These are phyloP conservation scores for Antheraea pernyi DNA, from an alignment of 1,140 invertebrate genomes.

Conservation along the genomic window DNA sequence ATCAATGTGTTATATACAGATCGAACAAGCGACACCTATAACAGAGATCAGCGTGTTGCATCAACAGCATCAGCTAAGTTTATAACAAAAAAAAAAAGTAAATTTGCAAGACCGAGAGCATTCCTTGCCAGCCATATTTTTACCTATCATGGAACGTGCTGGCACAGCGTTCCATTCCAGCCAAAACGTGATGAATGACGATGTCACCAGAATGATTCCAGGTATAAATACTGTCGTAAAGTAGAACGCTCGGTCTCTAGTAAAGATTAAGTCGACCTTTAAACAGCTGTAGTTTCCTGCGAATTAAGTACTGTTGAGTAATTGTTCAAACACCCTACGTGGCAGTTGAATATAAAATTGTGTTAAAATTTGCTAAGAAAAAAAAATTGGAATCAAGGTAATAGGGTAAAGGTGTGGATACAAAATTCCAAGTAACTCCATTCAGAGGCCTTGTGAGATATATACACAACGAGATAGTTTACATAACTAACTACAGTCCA, in stretches of 20 bases:
- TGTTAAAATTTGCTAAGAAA: slow-evolving; percentile 26
- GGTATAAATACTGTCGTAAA: slow-evolving; percentile 96
- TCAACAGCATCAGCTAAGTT: slow-evolving; percentile 62
- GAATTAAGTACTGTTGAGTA: slow-evolving; percentile 64
- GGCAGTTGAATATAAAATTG: slow-evolving; percentile 15
- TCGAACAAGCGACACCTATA: slow-evolving; percentile 48
- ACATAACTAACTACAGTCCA: slow-evolving; percentile 53
- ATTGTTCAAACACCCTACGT: slow-evolving; percentile 32
- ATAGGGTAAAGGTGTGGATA: slow-evolving; percentile 33
- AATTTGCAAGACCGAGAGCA: slow-evolving; percentile 68
- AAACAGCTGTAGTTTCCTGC: slow-evolving; percentile 95
- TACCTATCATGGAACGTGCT: slow-evolving; percentile 92
- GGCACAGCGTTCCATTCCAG: slow-evolving; percentile 95
- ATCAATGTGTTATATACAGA: slow-evolving; percentile 14
- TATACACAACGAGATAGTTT: slow-evolving; percentile 44
- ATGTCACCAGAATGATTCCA: slow-evolving; percentile 93
- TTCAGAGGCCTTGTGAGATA: slow-evolving; percentile 75
- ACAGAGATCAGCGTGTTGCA: slow-evolving; percentile 61
- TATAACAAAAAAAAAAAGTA: slow-evolving; percentile 51
- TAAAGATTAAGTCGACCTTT: slow-evolving; percentile 90
- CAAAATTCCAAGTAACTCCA: slow-evolving; percentile 76
- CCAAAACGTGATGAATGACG: slow-evolving; percentile 96
- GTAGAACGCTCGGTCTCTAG: slow-evolving; percentile 91
- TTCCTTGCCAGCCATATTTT: slow-evolving; percentile 69
- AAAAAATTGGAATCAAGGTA: slow-evolving; percentile 23